Evolutionary conservation across 2,888 invertebrate genomes (phyloP).

Genomic region (Lamellibrachia satsuma): DNA sequence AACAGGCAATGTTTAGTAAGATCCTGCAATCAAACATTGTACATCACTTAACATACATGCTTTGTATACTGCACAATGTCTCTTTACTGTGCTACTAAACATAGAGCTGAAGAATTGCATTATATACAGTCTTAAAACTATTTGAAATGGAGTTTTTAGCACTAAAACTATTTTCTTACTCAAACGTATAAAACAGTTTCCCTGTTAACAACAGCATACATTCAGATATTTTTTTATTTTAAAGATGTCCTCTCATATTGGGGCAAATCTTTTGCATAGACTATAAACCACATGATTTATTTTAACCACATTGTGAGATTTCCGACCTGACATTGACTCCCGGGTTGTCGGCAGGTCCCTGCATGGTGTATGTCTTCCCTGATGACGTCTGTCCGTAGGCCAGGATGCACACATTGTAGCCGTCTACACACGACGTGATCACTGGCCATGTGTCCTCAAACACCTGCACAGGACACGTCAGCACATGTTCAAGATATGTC

Average conservation of each 20-base stretch:
- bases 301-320: neutral
- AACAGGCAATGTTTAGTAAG: too few relatives aligned
- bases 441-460: slow-evolving; percentile 62
- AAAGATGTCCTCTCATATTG: too few relatives aligned
- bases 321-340: slow-evolving; percentile 63
- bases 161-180: neutral
- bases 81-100: too few relatives aligned
- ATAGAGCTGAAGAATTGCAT: neutral
- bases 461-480: slow-evolving; percentile 47
- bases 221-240: neutral
- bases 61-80: too few relatives aligned
- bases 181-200: neutral
- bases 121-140: neutral
- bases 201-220: neutral
- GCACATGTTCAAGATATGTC: too few relatives aligned
- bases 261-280: too few relatives aligned
- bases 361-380: slow-evolving; percentile 66
- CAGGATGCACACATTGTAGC: slow-evolving; percentile 64
- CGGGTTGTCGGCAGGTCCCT: slow-evolving; percentile 61
- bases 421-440: slow-evolving; percentile 64
- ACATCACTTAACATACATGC: too few relatives aligned
- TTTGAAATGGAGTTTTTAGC: neutral
- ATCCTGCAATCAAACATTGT: too few relatives aligned
- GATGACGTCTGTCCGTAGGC: slow-evolving; percentile 66
- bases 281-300: too few relatives aligned